Conservation (phyloP, 2,797 vertebrate species). For the Alcedo atthis region DNA sequence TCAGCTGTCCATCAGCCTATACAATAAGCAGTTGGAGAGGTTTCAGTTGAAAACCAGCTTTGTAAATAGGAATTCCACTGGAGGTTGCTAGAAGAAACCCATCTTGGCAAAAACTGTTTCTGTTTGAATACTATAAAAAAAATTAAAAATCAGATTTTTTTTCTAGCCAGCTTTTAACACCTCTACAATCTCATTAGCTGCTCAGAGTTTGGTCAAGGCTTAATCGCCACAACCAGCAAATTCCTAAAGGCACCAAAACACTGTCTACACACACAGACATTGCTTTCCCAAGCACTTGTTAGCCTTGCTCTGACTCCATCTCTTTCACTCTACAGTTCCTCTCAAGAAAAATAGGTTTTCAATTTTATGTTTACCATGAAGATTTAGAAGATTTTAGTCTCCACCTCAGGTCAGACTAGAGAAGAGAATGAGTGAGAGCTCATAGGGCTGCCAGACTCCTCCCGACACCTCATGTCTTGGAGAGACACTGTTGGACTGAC, state of each 20-base stretch:
- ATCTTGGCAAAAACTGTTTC: background rate
- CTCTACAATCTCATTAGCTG: background rate
- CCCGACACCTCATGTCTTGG: background rate
- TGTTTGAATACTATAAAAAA: background rate
- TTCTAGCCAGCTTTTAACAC: background rate
- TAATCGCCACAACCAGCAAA: background rate
- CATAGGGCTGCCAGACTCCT: background rate
- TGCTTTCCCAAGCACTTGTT: background rate
- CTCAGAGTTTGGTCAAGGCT: background rate
- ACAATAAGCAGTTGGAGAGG: background rate
- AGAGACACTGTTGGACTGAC: background rate
- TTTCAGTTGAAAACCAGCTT: background rate
- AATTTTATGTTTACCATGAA: background rate
- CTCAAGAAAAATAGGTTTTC: background rate
- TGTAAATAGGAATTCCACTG: background rate
- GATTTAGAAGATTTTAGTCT: background rate
- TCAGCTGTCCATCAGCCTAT: background rate
- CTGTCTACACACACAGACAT: background rate
- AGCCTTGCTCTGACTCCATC: background rate
- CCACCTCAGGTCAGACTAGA: background rate
- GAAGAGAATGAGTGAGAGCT: background rate
- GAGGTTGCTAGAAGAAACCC: background rate
- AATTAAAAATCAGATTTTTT: background rate
- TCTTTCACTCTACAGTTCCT: background rate
- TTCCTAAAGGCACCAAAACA: background rate